Base-by-base conservation (phyloP, 2,797 vertebrate genomes). In the Coregonus sp. region DNA sequence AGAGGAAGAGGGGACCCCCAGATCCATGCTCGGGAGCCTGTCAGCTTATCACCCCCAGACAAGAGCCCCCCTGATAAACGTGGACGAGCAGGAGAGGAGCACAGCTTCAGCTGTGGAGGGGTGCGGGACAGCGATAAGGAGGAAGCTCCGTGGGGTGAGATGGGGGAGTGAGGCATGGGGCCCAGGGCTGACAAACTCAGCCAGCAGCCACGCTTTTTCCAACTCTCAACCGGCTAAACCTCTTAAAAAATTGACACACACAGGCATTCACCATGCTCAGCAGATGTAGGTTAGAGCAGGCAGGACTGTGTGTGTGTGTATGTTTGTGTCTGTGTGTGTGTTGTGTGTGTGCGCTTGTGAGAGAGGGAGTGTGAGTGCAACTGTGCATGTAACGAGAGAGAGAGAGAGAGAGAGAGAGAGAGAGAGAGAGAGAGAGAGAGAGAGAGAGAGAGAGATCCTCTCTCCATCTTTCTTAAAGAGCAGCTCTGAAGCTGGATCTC, bases 11-110 rank as follows among this genome's bases (percentile, higher is more conserved):
- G 84, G 86, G 86, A 89, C 84, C 86, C 85, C 87, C 84, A 85
- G 89, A 89, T 88, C 88, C 88, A 87, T 87, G 89, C 88, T 89
- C 88, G 88, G 90, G 90, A 90, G 89, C 89, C 89, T 91, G 91
- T 88, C 90, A 88, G 91, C 92, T 95, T 95, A 95, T 95, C 95
- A 89, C 92, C 91, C 91, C 86, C 90, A 93, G 92, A 94, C 94
- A 95, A 94, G 90, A 92, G 89, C 89, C 92, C 88, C 90, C 88
- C 82, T 90, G 90, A 93, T 92, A 93, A 93, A 93, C 89, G 87
- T 86, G 91, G 90, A 91, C 84, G 90, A 91, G 88, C 90, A 90
- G 90, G 77, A 93, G 89, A 91, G 84, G 88, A 92, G 89, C 86
- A 86, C 85, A 82, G 89, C 86, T 86, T 87, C 84, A 83, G 85